Base-by-base conservation (phyloP, 2,797 vertebrate genomes). In the Paramormyrops hopkinsi region DNA sequence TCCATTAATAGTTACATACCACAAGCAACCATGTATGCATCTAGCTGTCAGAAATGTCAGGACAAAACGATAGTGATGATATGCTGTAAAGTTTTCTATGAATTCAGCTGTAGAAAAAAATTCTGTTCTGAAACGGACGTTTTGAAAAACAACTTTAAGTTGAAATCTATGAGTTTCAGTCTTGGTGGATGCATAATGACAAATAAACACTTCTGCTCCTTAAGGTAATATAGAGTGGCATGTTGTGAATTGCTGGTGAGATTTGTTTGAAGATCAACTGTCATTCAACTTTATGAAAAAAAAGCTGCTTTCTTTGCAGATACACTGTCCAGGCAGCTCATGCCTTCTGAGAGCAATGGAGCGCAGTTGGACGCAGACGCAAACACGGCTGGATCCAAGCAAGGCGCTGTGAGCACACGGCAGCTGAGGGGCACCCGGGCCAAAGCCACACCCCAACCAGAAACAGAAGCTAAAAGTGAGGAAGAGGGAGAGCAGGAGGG, bases 311-410 rank as follows among this genome's bases (percentile, higher is more conserved):
- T 92, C 90, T 91, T 19, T 85, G 92, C 92, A 96, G 96, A 95
- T 94, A 92, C 93, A 89, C 92, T 91, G 90, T 93, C 93, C 84
- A 92, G 91, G 79, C 93, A 93, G 89, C 91, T 92, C 90, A 94
- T 93, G 92, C 90, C 88, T 88, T 7, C 93, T 56, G 94, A 95
- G 91, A 93, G 93, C 91, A 46, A 91, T 89, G 53, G 88, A 90
- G 92, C 91, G 1, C 89, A 90, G 14, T 93, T 93, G 92, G 92
- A 94, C 88, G 93, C 91, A 53, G 93, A 92, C 41, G 90, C 91
- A 69, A 93, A 91, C 91, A 91, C 93, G 89, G 93, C 94, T 91
- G 46, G 89, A 91, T 89, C 91, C 88, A 93, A 91, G 90, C 91
- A 90, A n/a, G 86, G 88, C 51, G 89, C 73, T 91, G 92, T 94